A percentile compares a stretch with the other conserved stretches of the same genome.
Evolutionary conservation across 2,888 invertebrate species (phyloP).

Genomic region (Drosophila ustulata): DNA sequence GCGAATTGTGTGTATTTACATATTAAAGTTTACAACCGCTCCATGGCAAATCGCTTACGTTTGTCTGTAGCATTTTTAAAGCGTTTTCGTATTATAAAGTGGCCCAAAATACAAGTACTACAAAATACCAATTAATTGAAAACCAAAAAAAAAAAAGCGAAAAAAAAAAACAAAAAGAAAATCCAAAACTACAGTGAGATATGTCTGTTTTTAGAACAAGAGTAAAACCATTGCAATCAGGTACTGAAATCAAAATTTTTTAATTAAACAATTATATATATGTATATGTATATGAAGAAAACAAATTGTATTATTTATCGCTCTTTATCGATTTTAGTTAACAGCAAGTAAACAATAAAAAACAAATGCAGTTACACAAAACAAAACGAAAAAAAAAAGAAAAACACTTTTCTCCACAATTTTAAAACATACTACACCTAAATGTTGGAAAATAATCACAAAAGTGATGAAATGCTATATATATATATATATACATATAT

Average conservation of each 20-base stretch:
- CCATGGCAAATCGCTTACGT: constrained; percentile 26
- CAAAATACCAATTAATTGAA: constrained; percentile 8
- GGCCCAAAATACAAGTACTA: constrained; percentile 32
- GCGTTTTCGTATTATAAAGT: constrained; percentile 57
- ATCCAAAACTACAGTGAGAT: constrained; percentile 55
- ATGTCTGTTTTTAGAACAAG: constrained; percentile 47
- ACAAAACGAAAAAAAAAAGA: not conserved
- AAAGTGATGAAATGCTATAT: constrained; percentile 9
- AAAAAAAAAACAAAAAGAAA: constrained; percentile 3
- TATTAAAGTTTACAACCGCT: constrained; percentile 75
- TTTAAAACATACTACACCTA: not conserved
- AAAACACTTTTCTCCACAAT: constrained; percentile 10
- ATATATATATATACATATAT: constrained; percentile 3
- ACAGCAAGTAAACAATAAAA: constrained; percentile 31
- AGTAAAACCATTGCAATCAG: constrained; percentile 73
- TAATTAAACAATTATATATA: constrained; percentile 38
- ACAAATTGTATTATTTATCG: constrained; percentile 33
- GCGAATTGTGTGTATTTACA: constrained; percentile 78
- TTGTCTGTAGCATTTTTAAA: constrained; percentile 67
- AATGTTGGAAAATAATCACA: constrained; percentile 11
- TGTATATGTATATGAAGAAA: constrained; percentile 4
- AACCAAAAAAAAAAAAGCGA: constrained; percentile 7
- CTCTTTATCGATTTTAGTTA: constrained; percentile 25
- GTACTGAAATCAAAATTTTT: constrained; percentile 80
- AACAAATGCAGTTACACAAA: constrained; percentile 31